Conservation (phyloP, 2,113 vertebrate species). For the Myiozetetes cayanensis region DNA sequence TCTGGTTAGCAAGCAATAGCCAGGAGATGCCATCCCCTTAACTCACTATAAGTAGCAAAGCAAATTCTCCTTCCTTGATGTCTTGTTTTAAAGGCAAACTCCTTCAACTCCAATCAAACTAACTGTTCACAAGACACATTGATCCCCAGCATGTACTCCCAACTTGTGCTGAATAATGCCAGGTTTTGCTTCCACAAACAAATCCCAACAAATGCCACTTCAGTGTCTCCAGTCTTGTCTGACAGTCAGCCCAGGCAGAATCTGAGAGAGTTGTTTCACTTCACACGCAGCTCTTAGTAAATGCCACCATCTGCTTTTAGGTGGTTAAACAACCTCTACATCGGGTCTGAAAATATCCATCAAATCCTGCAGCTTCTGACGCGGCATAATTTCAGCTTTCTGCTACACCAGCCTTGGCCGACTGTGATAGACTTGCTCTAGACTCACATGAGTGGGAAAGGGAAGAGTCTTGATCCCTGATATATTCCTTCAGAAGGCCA, state of each 20-base stretch:
- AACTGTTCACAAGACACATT: neutral
- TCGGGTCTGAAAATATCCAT: neutral
- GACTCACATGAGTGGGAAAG: neutral
- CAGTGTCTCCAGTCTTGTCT: neutral
- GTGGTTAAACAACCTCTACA: neutral
- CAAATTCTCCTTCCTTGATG: neutral
- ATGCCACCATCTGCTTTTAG: neutral
- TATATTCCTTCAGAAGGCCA: neutral
- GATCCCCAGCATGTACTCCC: neutral
- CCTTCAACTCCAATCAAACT: neutral
- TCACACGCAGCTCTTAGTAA: neutral
- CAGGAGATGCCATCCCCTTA: neutral
- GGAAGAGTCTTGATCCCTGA: neutral
- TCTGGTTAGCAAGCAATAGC: conserved; percentile 25
- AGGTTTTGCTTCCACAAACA: neutral
- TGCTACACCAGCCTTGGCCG: neutral
- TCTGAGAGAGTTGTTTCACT: neutral
- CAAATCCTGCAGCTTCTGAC: neutral
- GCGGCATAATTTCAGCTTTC: neutral
- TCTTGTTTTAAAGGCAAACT: neutral
- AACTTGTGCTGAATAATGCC: neutral
- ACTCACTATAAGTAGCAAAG: neutral
- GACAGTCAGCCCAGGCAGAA: neutral
- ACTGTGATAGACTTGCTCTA: neutral
- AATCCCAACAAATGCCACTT: neutral